A percentile compares a stretch with the other conserved stretches of the same genome.
Conservation (phyloP, 1,140 invertebrate species). For the Eriosoma lanigerum region DNA sequence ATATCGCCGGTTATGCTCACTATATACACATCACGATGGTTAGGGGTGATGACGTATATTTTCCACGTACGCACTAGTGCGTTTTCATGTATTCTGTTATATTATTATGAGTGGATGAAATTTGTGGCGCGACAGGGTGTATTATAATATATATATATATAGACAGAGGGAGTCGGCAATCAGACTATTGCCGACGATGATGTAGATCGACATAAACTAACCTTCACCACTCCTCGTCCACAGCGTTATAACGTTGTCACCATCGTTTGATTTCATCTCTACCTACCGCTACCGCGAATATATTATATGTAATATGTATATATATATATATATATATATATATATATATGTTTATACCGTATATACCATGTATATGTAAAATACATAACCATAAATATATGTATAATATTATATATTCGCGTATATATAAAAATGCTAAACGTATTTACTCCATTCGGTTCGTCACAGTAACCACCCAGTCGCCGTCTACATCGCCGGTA, state of each 20-base stretch:
- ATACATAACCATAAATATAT: not conserved
- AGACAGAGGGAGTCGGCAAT: not conserved
- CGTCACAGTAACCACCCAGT: not conserved
- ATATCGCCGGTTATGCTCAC: no score
- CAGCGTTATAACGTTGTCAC: not conserved
- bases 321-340: not conserved
- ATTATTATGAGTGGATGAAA: not conserved
- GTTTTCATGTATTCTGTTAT: not conserved
- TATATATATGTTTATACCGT: not conserved
- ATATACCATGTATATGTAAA: not conserved
- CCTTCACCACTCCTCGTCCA: not conserved
- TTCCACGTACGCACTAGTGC: not conserved
- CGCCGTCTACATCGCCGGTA: not conserved
- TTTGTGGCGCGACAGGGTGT: not conserved
- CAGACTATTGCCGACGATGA: slow-evolving; percentile 13
- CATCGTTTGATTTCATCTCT: slow-evolving; percentile 16
- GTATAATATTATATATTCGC: not conserved
- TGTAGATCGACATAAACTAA: slow-evolving; percentile 41
- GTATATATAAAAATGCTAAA: slow-evolving; percentile 17
- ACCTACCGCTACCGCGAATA: not conserved
- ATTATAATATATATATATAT: no score
- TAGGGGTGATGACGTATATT: not conserved
- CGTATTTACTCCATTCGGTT: slow-evolving; percentile 35
- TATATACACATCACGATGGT: no score
- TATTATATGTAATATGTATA: not conserved